phyloP scores from a whole-genome alignment of 2,888 invertebrate species.

The Myopa testacea region DNA sequence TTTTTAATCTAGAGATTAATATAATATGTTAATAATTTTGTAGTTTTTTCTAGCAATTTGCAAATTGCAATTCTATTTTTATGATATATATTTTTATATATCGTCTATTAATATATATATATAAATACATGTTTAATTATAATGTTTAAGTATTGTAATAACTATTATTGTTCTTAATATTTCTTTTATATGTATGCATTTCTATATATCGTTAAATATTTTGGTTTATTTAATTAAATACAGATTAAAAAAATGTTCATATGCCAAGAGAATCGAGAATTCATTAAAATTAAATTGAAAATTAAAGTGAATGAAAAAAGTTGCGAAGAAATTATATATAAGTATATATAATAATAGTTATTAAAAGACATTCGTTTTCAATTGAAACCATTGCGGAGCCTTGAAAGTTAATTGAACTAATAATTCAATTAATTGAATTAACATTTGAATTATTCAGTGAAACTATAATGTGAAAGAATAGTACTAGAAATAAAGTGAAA shows the following conservation, averaged over 20 bases:
- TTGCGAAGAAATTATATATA: background rate
- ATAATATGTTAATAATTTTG: constrained; percentile 46
- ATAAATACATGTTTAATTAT: constrained; percentile 49
- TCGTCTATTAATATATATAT: constrained; percentile 46
- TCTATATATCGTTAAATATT: constrained; percentile 30
- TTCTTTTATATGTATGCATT: constrained; percentile 56
- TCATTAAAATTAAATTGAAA: background rate
- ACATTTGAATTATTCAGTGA: constrained; percentile 24
- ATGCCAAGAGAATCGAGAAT: background rate
- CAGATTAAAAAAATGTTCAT: too few relatives aligned
- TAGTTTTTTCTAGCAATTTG: constrained; percentile 45
- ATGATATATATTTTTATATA: too few relatives aligned
- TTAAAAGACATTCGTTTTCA: background rate
- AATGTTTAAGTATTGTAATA: constrained; percentile 66
- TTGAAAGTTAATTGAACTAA: background rate
- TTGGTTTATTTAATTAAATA: constrained; percentile 1
- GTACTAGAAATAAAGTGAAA: too few relatives aligned
- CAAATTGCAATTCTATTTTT: constrained; percentile 44
- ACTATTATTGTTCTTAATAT: constrained; percentile 69
- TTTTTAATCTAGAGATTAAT: constrained; percentile 45
- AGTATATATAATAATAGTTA: background rate
- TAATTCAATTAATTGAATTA: background rate
- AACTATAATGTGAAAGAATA: too few relatives aligned
- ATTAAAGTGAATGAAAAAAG: background rate
- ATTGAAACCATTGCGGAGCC: constrained; percentile 10